A percentile compares a stretch with the other conserved stretches of the same genome.
Evolutionary conservation across 2,113 vertebrate species (phyloP).

Genomic region (Spheniscus mendiculus): DNA sequence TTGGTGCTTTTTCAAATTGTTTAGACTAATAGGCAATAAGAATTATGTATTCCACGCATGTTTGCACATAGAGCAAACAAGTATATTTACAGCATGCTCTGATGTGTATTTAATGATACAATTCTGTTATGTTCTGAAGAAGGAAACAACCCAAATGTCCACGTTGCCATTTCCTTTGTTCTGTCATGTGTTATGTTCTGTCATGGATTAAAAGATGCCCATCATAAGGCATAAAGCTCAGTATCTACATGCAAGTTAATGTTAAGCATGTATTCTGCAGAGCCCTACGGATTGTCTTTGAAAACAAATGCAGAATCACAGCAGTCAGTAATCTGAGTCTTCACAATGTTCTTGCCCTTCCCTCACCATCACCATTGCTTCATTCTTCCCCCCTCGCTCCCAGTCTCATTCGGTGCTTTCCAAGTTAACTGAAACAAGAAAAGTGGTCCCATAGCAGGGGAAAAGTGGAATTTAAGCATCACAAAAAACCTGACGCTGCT

Average conservation of each 20-base stretch:
- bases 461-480: not conserved
- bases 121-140: not conserved
- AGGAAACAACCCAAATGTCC: not conserved
- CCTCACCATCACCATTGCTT: accelerated
- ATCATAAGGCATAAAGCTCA: not conserved
- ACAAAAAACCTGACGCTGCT: not conserved
- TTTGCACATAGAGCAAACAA: not conserved
- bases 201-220: not conserved
- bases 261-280: not conserved
- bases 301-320: not conserved
- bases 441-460: not conserved
- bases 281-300: not conserved
- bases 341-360: not conserved
- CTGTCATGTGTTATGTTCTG: not conserved
- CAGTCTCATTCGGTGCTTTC: not conserved
- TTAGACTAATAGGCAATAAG: not conserved
- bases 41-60: accelerated
- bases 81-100: not conserved
- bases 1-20: not conserved
- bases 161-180: not conserved
- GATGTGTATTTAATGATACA: accelerated
- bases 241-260: not conserved
- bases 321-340: not conserved
- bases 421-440: not conserved
- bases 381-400: not conserved